A percentile compares a stretch with the other conserved stretches of the same genome.
Evolutionary conservation across 2,797 vertebrate species (phyloP).

Genomic region (Phaenicophaeus curvirostris): DNA sequence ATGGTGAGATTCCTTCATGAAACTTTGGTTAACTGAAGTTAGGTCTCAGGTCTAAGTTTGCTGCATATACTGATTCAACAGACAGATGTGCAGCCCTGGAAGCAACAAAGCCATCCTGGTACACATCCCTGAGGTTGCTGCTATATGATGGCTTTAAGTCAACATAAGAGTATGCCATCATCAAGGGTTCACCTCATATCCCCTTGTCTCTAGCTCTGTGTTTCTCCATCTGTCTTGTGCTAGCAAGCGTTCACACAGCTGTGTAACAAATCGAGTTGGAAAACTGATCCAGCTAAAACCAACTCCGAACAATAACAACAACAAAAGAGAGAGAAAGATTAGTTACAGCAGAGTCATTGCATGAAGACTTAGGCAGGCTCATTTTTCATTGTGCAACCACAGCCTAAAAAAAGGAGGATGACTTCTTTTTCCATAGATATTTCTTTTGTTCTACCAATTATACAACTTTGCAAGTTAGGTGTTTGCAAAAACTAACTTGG

Average conservation of each 20-base stretch:
- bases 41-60: neutral
- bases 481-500: neutral
- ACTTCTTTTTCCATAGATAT: neutral
- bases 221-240: neutral
- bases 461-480: neutral
- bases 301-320: constrained; percentile 34
- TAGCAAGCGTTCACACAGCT: neutral
- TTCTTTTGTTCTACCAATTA: neutral
- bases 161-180: neutral
- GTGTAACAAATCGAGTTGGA: neutral
- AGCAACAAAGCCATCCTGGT: neutral
- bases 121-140: neutral
- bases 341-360: constrained; percentile 3
- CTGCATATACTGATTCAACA: neutral
- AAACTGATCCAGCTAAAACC: neutral
- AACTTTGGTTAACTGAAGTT: neutral
- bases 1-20: neutral
- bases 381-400: neutral
- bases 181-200: constrained; percentile 11
- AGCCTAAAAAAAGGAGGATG: neutral
- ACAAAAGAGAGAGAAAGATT: neutral
- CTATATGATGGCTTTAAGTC: neutral
- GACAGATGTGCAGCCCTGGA: neutral
- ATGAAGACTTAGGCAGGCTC: neutral
- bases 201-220: neutral